Evolutionary conservation across 2,113 vertebrate species (phyloP), one percentile per base, ranked within the genome.

Genomic region (Ascaphus truei): DNA sequence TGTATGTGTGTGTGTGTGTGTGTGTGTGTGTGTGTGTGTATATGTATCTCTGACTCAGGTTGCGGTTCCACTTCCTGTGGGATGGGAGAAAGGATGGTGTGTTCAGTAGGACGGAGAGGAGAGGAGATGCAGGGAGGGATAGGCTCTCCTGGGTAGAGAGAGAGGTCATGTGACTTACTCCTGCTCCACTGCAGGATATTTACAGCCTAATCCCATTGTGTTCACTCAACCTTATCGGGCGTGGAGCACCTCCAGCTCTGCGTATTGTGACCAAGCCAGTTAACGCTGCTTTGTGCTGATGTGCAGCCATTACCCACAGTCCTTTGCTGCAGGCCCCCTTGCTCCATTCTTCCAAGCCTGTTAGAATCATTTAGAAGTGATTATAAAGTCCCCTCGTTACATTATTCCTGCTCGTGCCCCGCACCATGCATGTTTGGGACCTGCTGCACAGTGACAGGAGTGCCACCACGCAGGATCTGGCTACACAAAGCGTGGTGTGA

Each of bases 201-300:
- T 69, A 69, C 56, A 50, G 41, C 43, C 39, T 69, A 69, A 69
- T 69, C 55, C 55, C 55, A 50, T 60, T 69, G 55, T 69, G 66
- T 60, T 43, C 56, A 69, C 55, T 60, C 66, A 69, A 59, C 66
- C 41, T 50, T 69, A 60, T 60, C 65, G 51, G 55, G 56, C 66
- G 50, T 27, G 50, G 56, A 60, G 66, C 66, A 69, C 41, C 41
- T 58, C 65, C 43, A 50, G 64, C 64, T 68, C 65, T 7, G 52
- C 53, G 58, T 58, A 68, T n/a, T n/a, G n/a, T 58, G 53, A 53
- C 37, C 52, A 57, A 57, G 39, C 36, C 26, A 45, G 36, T 55
- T 66, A 31, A 66, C 43, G 20, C 47, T 39, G 39, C 33, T 66
- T 66, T 66, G 63, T 55, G 25, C 43, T 41, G 10, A 45, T 66